A percentile compares a stretch with the other conserved stretches of the same genome.
These are phyloP conservation scores for Epicauta chinensis DNA, from an alignment of 1,140 invertebrate genomes.

Conservation along the genomic window DNA sequence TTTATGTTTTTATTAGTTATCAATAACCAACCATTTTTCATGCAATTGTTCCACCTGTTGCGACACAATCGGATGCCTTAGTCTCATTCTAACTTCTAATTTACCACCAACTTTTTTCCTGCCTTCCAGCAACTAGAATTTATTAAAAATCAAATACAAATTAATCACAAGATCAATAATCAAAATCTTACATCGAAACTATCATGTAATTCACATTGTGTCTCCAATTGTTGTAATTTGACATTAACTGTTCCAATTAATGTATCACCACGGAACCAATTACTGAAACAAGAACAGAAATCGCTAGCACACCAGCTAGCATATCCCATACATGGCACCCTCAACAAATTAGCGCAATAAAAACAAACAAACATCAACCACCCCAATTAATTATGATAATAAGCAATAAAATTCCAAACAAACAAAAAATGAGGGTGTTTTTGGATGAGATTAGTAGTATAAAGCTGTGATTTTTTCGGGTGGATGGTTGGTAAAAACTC, in stretches of 20 bases:
- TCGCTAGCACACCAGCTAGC: conserved; percentile 40
- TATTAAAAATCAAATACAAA: background rate
- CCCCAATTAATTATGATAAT: background rate
- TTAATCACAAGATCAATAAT: too few species aligned
- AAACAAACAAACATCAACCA: background rate
- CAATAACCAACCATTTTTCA: conserved; percentile 88
- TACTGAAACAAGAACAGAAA: conserved; percentile 64
- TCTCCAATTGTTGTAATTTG: conserved; percentile 81
- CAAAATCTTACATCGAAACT: conserved; percentile 82
- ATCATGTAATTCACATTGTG: conserved; percentile 80
- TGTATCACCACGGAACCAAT: conserved; percentile 80
- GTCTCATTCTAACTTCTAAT: conserved; percentile 81
- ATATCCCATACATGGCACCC: conserved; percentile 31
- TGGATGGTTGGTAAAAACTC: conserved; percentile 40
- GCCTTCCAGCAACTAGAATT: conserved; percentile 74
- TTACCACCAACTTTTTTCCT: conserved; percentile 82
- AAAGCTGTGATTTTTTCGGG: too few species aligned
- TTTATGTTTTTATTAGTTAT: conserved; percentile 44
- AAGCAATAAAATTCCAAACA: background rate
- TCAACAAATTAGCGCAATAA: conserved; percentile 5
- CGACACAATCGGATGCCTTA: conserved; percentile 84
- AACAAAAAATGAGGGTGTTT: background rate
- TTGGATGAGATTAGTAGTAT: too few species aligned
- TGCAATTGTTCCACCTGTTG: conserved; percentile 86
- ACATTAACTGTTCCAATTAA: conserved; percentile 79